These are phyloP conservation scores for Morpho helenor DNA, from an alignment of 2,888 invertebrate species.

Conservation along the genomic window DNA sequence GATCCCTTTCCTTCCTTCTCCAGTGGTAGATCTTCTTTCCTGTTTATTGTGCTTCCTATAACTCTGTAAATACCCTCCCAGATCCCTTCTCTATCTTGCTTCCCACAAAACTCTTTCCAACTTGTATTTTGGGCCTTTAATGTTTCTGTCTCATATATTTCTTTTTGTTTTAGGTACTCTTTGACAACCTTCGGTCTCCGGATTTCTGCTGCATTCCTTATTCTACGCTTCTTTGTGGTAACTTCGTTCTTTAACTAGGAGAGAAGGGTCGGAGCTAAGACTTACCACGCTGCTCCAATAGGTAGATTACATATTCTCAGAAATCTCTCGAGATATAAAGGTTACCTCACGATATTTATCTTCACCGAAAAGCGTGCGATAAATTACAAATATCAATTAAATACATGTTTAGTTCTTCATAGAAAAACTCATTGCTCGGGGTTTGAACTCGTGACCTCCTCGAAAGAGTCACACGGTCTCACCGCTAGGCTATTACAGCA, in stretches of 20 bases:
- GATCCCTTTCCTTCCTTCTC: not conserved
- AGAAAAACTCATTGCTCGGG: too few relatives aligned
- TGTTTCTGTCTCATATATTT: constrained; percentile 10
- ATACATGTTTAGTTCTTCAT: too few relatives aligned
- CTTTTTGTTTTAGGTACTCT: not conserved
- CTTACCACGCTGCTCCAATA: too few relatives aligned
- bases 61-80: not conserved
- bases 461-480: too few relatives aligned
- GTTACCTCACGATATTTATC: too few relatives aligned
- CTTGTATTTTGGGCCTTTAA: constrained; percentile 1
- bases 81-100: constrained; percentile 12
- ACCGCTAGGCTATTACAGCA: too few relatives aligned
- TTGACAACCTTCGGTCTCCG: constrained; percentile 1
- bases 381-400: too few relatives aligned
- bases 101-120: constrained; percentile 21
- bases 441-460: too few relatives aligned
- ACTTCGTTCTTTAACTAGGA: constrained; percentile 5
- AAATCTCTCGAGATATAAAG: too few relatives aligned
- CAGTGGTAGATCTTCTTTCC: not conserved
- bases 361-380: too few relatives aligned
- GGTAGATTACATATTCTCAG: too few relatives aligned
- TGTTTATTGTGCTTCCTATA: constrained; percentile 3
- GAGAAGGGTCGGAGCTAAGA: too few relatives aligned
- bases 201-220: constrained; percentile 2
- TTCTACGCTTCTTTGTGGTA: constrained; percentile 3